Conservation (phyloP, 2,888 invertebrate genomes). For the Aplocera efformata region DNA sequence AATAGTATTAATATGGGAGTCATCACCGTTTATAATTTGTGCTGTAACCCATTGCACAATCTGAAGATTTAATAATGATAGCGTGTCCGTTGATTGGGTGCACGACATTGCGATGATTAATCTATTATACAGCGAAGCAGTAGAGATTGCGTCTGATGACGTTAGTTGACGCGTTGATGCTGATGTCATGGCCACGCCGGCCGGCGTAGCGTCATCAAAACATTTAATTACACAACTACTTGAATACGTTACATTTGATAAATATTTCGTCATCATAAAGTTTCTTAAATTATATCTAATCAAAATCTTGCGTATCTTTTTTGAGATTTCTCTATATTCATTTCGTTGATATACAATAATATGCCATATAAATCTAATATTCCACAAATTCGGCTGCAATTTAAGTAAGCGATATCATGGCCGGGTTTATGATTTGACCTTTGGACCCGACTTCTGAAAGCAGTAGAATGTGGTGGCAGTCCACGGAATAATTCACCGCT, state of each 20-base stretch:
- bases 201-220: conserved; percentile 47
- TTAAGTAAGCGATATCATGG: too few species aligned
- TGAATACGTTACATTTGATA: too few species aligned
- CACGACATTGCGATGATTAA: conserved; percentile 59
- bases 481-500: neutral
- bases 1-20: conserved; percentile 25
- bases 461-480: conserved; percentile 1
- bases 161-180: conserved; percentile 58
- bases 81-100: conserved; percentile 49
- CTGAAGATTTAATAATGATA: conserved; percentile 51
- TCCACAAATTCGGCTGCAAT: too few species aligned
- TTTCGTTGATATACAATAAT: too few species aligned
- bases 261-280: too few species aligned
- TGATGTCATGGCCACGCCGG: conserved; percentile 69
- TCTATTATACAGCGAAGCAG: conserved; percentile 47
- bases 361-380: too few species aligned
- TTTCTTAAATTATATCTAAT: too few species aligned
- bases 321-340: too few species aligned
- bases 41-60: conserved; percentile 41
- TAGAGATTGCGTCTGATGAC: conserved; percentile 60
- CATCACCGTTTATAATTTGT: conserved; percentile 36
- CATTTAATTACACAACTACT: conserved; percentile 28
- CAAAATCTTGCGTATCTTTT: too few species aligned
- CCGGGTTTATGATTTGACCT: too few species aligned
- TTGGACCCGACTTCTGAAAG: conserved; percentile 2